Conservation (phyloP, 1,140 invertebrate species). For the Cepaea nemoralis region DNA sequence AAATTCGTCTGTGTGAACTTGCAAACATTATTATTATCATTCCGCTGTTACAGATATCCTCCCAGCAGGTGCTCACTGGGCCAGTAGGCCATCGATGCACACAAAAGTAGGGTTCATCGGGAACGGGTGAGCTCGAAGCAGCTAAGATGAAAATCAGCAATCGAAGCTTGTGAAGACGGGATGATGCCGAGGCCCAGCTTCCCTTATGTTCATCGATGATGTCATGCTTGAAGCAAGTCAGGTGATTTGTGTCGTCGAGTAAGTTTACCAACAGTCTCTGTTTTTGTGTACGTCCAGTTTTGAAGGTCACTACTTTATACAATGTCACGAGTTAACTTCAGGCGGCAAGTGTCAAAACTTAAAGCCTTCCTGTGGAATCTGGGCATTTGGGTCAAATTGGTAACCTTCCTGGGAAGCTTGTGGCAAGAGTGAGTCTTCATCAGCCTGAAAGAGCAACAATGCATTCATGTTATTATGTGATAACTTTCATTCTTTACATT, state of each 20-base stretch:
- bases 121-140: not conserved
- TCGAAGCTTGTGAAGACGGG: not conserved
- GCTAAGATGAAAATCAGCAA: not conserved
- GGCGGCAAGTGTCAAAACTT: slow-evolving; percentile 76
- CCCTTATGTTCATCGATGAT: not conserved
- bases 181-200: not conserved
- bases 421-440: slow-evolving; percentile 83
- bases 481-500: too few relatives aligned
- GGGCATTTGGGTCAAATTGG: slow-evolving; percentile 87
- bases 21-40: too few relatives aligned
- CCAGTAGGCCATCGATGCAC: not conserved
- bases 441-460: slow-evolving; percentile 76
- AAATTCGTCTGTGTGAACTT: too few relatives aligned
- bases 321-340: slow-evolving; percentile 18
- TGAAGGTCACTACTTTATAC: slow-evolving; percentile 35
- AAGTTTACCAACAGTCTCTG: not conserved
- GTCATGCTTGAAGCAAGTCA: not conserved
- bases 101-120: not conserved
- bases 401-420: slow-evolving; percentile 82
- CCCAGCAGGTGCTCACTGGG: not conserved
- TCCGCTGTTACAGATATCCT: too few relatives aligned
- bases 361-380: slow-evolving; percentile 84
- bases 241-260: not conserved
- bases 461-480: too few relatives aligned
- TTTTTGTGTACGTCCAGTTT: not conserved